Evolutionary conservation across 2,113 vertebrate species (phyloP), one percentile per base, ranked within the genome.

Genomic region (Pitta sordida): DNA sequence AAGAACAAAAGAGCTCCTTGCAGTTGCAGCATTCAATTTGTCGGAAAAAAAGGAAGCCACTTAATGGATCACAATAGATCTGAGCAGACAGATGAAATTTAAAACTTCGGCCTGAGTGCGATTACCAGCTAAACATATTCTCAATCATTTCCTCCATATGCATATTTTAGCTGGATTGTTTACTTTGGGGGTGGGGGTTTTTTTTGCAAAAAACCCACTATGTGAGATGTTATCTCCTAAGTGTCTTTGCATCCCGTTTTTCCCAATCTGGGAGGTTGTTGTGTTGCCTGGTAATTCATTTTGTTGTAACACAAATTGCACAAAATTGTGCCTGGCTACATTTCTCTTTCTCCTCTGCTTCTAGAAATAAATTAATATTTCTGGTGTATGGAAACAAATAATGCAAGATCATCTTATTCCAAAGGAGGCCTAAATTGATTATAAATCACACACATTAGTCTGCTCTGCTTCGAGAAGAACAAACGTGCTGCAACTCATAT

Each of bases 1-100:
- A 98, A 97, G 98, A 98, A 98, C 98, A 98, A 98, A 98, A 98
- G 98, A 97, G 96, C 96, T 96, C 97, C 97, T 98, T 98, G 98
- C 98, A 97, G 95, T 97, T 98, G 97, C 97, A 98, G 97, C 97
- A 98, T 98, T 98, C 98, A 98, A 98, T 98, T 98, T 97, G 98
- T 97, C 94, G 56, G 96, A 85, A 96, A 95, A 97, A 98, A 97
- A 97, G 97, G 98, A 98, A 98, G 98, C 98, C 97, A 98, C 97
- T 98, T 98, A 98, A 98, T 98, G 96, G 97, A 97, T 97, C 97
- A 98, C 97, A 98, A 98, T 98, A 97, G 97, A 98, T 98, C 97
- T 98, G 97, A 98, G 97, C 97, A 98, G 98, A 98, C 97, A 97
- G 97, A 98, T 96, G 97, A 97, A 98, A 98, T 97, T 97, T 97